Evolutionary conservation across 2,888 invertebrate genomes (phyloP).

Genomic region (Esperia sulphurella): DNA sequence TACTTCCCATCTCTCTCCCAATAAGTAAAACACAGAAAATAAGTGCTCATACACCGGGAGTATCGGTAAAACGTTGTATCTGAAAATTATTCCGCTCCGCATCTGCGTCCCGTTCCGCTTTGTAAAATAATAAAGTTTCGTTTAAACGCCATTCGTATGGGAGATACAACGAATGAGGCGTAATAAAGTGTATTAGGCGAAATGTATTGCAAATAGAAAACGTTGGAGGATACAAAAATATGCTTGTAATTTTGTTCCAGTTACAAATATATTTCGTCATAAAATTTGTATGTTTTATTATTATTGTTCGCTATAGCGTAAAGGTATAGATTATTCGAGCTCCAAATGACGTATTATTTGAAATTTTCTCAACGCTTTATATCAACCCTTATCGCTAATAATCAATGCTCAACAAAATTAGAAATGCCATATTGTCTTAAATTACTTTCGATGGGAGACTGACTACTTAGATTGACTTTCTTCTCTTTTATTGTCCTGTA

Average conservation of each 20-base stretch:
- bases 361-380: no score
- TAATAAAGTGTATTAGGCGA: conserved; percentile 70
- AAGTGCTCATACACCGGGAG: conserved; percentile 35
- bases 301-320: background rate
- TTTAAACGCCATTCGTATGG: conserved; percentile 76
- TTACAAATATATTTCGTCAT: conserved; percentile 5
- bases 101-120: conserved; percentile 63
- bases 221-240: conserved; percentile 18
- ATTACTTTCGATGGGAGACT: no score
- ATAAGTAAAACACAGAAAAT: conserved; percentile 53
- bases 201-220: conserved; percentile 71
- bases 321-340: background rate
- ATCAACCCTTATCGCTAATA: no score
- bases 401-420: no score
- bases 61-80: conserved; percentile 52
- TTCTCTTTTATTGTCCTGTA: no score
- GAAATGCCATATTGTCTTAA: no score
- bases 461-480: no score
- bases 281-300: conserved; percentile 1
- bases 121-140: conserved; percentile 72
- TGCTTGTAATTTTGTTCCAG: conserved; percentile 7
- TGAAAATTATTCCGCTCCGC: conserved; percentile 63
- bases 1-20: conserved; percentile 47
- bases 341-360: no score
- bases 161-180: conserved; percentile 69